Percentiles rank a stretch among this genome's conserved stretches.
Evolutionary conservation across 2,113 vertebrate species (phyloP).

Genomic region (Isichthys henryi): DNA sequence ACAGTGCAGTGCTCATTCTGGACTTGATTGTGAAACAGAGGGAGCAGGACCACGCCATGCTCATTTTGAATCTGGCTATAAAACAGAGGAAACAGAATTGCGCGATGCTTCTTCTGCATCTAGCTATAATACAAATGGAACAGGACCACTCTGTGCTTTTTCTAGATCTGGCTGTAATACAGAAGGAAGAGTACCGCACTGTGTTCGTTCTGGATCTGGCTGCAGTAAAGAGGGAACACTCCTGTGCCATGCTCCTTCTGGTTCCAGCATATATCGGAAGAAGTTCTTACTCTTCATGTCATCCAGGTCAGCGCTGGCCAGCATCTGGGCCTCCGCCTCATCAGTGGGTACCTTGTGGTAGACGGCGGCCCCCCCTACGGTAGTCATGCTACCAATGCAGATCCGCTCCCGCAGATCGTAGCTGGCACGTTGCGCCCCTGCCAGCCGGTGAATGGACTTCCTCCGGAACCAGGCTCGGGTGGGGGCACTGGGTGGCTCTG

Average conservation of each 20-base stretch:
- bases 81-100: background rate
- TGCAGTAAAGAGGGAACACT: background rate
- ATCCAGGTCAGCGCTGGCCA: constrained; percentile 84
- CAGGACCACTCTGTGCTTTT: background rate
- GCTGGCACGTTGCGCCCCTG: constrained; percentile 64
- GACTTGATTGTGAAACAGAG: background rate
- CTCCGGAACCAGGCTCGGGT: constrained; percentile 59
- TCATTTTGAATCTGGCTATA: background rate
- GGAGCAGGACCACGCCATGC: background rate
- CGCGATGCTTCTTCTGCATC: background rate
- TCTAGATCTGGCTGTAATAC: background rate
- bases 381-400: constrained; percentile 88
- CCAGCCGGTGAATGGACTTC: constrained; percentile 68
- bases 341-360: constrained; percentile 88
- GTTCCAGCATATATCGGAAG: background rate
- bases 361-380: constrained; percentile 60
- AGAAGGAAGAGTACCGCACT: background rate
- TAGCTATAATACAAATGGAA: background rate
- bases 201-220: background rate
- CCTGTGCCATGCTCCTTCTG: background rate
- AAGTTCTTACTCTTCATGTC: constrained; percentile 90
- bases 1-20: background rate
- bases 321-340: constrained; percentile 89
- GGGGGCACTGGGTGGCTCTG: constrained; percentile 2
- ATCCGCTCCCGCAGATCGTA: constrained; percentile 86